Conservation (phyloP, 2,113 vertebrate genomes). For the Myrmophylax atrothorax region DNA sequence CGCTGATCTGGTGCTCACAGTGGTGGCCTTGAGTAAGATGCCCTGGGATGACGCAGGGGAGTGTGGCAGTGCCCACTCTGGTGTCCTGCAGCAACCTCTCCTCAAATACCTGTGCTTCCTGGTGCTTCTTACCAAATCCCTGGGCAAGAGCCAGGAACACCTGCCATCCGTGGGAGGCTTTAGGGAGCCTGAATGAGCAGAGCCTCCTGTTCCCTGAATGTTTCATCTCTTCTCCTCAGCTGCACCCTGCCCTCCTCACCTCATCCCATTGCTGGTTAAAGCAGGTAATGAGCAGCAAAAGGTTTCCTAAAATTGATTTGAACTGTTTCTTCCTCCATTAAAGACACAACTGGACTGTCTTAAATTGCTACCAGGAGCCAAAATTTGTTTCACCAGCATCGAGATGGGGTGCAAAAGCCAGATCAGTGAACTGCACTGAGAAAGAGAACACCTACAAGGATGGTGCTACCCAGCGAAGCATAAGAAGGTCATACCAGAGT, state of each 20-base stretch:
- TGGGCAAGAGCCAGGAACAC: not conserved
- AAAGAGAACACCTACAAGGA: not conserved
- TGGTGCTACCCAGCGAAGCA: not conserved
- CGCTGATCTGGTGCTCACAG: accelerated
- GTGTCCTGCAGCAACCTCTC: not conserved
- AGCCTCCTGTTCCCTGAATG: accelerated
- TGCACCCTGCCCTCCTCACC: not conserved
- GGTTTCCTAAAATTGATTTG: not conserved
- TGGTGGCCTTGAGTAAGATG: accelerated
- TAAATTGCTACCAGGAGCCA: not conserved
- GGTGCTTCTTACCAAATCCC: not conserved
- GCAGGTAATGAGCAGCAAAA: not conserved
- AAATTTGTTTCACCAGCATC: accelerated
- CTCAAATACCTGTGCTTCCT: accelerated
- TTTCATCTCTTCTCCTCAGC: not conserved
- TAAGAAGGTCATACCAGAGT: not conserved
- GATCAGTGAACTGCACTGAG: not conserved
- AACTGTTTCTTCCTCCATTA: accelerated
- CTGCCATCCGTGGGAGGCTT: accelerated
- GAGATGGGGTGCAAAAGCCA: not conserved
- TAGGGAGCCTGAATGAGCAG: not conserved
- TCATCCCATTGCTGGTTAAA: accelerated
- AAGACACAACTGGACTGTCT: not conserved
- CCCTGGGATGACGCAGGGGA: accelerated
- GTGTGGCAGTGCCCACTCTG: accelerated